phyloP scores from a whole-genome alignment of 30 jellyfish, hydroid and myxozoan species.

The Nemopilema nomurai region DNA sequence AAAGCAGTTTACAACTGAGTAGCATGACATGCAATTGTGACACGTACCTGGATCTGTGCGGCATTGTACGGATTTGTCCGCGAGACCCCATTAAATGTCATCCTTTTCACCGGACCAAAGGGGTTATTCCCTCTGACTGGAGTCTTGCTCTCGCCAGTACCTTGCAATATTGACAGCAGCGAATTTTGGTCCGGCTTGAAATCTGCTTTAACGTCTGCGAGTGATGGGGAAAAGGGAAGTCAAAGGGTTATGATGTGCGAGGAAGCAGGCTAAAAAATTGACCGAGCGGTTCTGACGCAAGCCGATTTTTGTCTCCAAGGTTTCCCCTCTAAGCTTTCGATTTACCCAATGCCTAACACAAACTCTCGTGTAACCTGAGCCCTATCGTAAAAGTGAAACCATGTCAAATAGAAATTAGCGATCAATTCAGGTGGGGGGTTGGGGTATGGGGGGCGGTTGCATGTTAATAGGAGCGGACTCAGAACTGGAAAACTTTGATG shows the following conservation, averaged over 20 bases:
- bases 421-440: too few relatives aligned
- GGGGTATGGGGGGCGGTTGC: too few relatives aligned
- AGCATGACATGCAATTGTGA: too few relatives aligned
- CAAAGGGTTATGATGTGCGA: background rate
- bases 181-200: conserved; percentile 23
- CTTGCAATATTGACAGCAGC: conserved; percentile 30
- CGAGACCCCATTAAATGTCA: conserved; percentile 8
- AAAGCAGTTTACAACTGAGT: too few relatives aligned
- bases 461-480: too few relatives aligned
- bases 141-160: background rate
- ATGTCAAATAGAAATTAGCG: too few relatives aligned
- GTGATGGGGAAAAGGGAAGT: background rate
- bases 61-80: conserved; percentile 30
- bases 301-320: background rate
- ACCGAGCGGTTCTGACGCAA: background rate
- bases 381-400: too few relatives aligned
- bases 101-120: conserved; percentile 39
- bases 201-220: conserved; percentile 31
- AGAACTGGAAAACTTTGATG: too few relatives aligned
- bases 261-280: background rate
- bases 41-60: background rate
- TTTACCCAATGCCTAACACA: too few relatives aligned
- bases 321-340: too few relatives aligned
- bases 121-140: conserved; percentile 22
- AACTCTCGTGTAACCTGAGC: too few relatives aligned